These are phyloP conservation scores for Diplolepis rosae DNA, from an alignment of 2,888 invertebrate genomes.

Conservation along the genomic window DNA sequence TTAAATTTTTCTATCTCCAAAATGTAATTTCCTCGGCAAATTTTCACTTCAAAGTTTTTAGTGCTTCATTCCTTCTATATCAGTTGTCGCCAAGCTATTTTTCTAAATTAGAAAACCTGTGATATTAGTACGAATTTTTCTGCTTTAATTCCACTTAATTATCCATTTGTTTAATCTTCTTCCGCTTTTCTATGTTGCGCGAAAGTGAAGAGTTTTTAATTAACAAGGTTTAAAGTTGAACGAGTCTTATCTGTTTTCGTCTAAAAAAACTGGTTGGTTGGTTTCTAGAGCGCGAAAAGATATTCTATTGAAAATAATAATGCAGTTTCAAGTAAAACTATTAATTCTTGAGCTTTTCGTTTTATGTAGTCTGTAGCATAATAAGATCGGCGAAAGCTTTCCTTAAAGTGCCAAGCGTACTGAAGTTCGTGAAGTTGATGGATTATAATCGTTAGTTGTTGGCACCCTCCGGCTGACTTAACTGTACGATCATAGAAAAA, in stretches of 20 bases:
- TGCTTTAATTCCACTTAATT: not conserved
- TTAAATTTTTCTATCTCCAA: too few species aligned
- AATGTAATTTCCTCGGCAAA: too few species aligned
- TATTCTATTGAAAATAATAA: not conserved
- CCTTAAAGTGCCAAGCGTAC: not conserved
- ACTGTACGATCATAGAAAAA: constrained; percentile 19
- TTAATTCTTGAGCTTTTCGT: not conserved
- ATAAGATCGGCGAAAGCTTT: not conserved
- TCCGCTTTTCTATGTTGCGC: not conserved
- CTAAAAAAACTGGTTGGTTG: not conserved
- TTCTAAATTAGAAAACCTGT: not conserved
- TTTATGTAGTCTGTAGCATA: not conserved
- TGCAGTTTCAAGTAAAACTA: not conserved
- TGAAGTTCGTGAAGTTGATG: constrained; percentile 46
- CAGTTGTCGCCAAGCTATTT: not conserved
- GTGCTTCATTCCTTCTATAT: too few species aligned
- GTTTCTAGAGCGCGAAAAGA: not conserved
- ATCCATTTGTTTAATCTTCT: not conserved
- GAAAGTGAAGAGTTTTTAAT: not conserved
- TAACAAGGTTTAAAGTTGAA: not conserved
- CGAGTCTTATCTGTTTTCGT: not conserved
- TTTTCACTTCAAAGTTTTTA: too few species aligned
- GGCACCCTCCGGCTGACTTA: constrained; percentile 43
- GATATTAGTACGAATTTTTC: not conserved
- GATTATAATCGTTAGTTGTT: constrained; percentile 50